Evolutionary conservation across 2,888 invertebrate species (phyloP).

Genomic region (Podabrus alpinus): DNA sequence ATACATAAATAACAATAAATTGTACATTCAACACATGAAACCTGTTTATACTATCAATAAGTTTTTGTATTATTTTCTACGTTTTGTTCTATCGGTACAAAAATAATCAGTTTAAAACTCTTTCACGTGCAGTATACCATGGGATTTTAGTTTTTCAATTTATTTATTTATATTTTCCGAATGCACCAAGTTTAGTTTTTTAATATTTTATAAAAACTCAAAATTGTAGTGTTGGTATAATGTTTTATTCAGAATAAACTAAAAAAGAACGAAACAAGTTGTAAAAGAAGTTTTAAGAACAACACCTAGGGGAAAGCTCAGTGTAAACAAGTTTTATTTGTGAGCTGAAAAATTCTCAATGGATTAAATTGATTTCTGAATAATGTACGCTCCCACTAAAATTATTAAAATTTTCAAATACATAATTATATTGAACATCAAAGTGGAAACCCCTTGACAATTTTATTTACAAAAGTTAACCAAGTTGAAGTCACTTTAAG

Average conservation of each 20-base stretch:
- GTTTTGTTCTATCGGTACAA: background rate
- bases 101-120: background rate
- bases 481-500: slow-evolving; percentile 24
- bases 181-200: background rate
- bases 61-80: background rate
- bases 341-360: slow-evolving; percentile 11
- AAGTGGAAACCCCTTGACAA: slow-evolving; percentile 6
- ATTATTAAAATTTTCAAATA: background rate
- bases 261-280: slow-evolving; percentile 20
- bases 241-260: slow-evolving; percentile 23
- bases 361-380: slow-evolving; percentile 14
- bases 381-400: background rate
- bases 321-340: slow-evolving; percentile 32
- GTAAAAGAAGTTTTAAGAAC: slow-evolving; percentile 26
- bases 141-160: background rate
- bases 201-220: slow-evolving; percentile 1
- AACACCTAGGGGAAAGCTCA: slow-evolving; percentile 28
- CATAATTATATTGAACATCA: background rate
- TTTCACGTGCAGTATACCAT: background rate
- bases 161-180: background rate
- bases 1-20: background rate
- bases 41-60: background rate
- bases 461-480: slow-evolving; percentile 21
- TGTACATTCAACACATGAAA: background rate
- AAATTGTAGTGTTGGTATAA: background rate